A percentile compares a stretch with the other conserved stretches of the same genome.
These are phyloP conservation scores for Diorhabda sublineata DNA, from an alignment of 1,140 invertebrate species.

Conservation along the genomic window DNA sequence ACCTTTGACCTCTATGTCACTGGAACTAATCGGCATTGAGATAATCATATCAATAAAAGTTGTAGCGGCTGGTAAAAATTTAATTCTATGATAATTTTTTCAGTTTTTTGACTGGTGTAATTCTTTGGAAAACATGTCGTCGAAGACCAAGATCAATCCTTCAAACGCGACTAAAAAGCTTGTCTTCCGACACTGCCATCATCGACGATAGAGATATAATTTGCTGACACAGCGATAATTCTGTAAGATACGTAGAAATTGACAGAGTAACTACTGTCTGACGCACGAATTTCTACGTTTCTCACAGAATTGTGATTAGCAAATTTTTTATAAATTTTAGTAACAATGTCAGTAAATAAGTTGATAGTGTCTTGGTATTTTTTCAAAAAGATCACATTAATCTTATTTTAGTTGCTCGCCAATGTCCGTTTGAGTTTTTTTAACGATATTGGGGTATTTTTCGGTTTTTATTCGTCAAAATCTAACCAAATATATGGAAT, in stretches of 20 bases:
- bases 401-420: background rate
- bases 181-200: slow-evolving; percentile 71
- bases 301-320: slow-evolving; percentile 38
- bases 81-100: slow-evolving; percentile 13
- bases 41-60: background rate
- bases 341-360: background rate
- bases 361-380: background rate
- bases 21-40: no score
- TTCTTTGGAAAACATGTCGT: slow-evolving; percentile 58
- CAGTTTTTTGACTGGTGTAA: slow-evolving; percentile 29
- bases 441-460: background rate
- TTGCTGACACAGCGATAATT: slow-evolving; percentile 86
- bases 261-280: slow-evolving; percentile 86
- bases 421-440: background rate
- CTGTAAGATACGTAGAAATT: slow-evolving; percentile 84
- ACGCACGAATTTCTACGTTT: slow-evolving; percentile 47
- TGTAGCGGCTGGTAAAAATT: background rate
- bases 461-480: background rate
- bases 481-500: background rate
- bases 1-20: no score
- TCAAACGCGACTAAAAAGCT: slow-evolving; percentile 69
- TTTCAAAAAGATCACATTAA: background rate
- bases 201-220: slow-evolving; percentile 82
- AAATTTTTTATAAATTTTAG: slow-evolving; percentile 3
- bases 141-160: slow-evolving; percentile 62